These are phyloP conservation scores for Semicossyphus pulcher DNA, from an alignment of 2,113 vertebrate species.

Conservation along the genomic window DNA sequence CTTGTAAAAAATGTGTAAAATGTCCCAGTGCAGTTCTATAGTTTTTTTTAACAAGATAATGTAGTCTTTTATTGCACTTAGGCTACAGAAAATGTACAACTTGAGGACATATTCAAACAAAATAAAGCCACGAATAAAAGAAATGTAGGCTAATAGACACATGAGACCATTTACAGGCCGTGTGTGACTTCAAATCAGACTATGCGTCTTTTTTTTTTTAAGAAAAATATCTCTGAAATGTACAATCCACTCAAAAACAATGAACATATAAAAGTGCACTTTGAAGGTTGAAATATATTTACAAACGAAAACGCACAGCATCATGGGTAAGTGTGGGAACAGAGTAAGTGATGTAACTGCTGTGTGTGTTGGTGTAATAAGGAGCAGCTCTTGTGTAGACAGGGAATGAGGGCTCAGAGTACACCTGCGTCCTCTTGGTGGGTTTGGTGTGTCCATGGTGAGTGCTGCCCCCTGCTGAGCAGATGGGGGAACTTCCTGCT, in stretches of 20 bases:
- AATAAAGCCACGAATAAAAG: background rate
- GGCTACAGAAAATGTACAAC: background rate
- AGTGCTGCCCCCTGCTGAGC: slow-evolving; percentile 56
- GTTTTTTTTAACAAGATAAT: too few relatives aligned
- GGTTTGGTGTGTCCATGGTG: slow-evolving; percentile 1
- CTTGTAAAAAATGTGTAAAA: too few relatives aligned
- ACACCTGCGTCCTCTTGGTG: background rate
- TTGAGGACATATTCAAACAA: too few relatives aligned
- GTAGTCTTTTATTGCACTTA: background rate
- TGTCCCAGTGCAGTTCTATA: too few relatives aligned
- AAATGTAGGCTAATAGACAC: background rate
- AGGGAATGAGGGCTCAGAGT: background rate
- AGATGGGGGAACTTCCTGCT: slow-evolving; percentile 12
- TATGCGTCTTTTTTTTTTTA: too few relatives aligned
- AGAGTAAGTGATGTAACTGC: slow-evolving; percentile 40
- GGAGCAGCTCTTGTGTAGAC: slow-evolving; percentile 27
- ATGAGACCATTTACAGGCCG: background rate
- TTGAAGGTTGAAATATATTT: background rate
- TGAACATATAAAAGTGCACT: slow-evolving; percentile 37
- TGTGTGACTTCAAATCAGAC: too few relatives aligned
- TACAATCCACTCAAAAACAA: background rate
- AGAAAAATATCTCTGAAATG: background rate
- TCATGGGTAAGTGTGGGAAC: slow-evolving; percentile 22
- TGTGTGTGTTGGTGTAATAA: slow-evolving; percentile 21
- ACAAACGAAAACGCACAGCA: slow-evolving; percentile 33